Base-by-base conservation (phyloP, 2,113 vertebrate species). In the Barnardius zonarius region DNA sequence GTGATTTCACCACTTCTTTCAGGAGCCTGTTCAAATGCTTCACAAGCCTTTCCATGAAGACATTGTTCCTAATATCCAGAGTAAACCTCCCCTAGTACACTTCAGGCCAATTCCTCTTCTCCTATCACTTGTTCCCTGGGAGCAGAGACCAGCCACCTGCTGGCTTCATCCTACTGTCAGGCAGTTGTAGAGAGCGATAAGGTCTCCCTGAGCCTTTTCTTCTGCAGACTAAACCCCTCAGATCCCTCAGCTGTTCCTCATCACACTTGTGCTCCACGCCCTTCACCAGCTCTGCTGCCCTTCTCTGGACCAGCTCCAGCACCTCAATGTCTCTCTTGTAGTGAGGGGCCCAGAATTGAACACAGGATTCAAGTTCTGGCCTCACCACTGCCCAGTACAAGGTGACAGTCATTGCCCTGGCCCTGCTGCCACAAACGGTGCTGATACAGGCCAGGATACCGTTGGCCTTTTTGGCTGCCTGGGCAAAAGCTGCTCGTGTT, bases 311-410 rank as follows among this genome's bases (percentile, higher is more conserved):
- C 11, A 2, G 2, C 20, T 41, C 16, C 31, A 77, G 19, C 9
- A 15, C 41, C 24, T 83, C 11, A 48, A 12, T 10, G 3, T 16
- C 48, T 7, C 46, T 54, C 30, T 30, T 54, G 28, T 7, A 5
- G 4, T 69, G n/a, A 62, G 24, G 14, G 4, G 10, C 24, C 39
- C 63, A 69, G 28, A 69, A 48, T 10, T 25, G 19, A 54, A 25
- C 13, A 3, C 1, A 35, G 20, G 7, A 14, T 15, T 46, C 2
- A 1, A 41, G 11, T 3, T 31, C 4, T 2, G 2, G 4, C 13
- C 30, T 69, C 41, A 55, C 13, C 5, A 35, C 2, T 31, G 1
- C 17, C 0, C 3, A 43, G 12, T 27, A 48, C 5, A 30, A 5
- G 13, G 13, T 8, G 8, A 28, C 0, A 0, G 16, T 33, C 18